phyloP scores from a whole-genome alignment of 2,888 invertebrate species.

The Keiferia lycopersicella region DNA sequence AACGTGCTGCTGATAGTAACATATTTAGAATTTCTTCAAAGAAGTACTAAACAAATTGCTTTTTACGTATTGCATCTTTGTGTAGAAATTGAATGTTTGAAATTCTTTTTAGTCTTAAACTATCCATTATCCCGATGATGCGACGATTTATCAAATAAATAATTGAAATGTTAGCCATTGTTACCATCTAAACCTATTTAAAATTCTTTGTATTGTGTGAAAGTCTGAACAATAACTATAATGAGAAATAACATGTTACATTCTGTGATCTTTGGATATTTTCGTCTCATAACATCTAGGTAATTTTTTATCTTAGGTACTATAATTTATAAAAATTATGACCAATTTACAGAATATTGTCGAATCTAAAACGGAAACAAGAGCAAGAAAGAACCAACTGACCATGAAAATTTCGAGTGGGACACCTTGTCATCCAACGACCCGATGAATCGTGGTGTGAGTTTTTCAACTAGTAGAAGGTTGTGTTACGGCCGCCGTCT shows the following conservation, averaged over 20 bases:
- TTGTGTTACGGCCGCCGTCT: too few relatives aligned
- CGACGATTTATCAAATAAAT: background rate
- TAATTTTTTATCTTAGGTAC: background rate
- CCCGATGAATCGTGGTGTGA: too few relatives aligned
- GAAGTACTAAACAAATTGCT: too few relatives aligned
- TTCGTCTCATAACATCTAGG: background rate
- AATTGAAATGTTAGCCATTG: background rate
- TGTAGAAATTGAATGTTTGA: background rate
- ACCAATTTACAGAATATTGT: too few relatives aligned
- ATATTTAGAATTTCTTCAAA: too few relatives aligned
- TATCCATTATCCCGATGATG: background rate
- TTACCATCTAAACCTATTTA: background rate
- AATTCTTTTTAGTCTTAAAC: background rate
- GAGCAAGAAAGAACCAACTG: too few relatives aligned
- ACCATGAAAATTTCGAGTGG: too few relatives aligned
- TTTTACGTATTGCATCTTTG: background rate
- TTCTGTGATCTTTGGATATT: background rate
- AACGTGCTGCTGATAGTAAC: too few relatives aligned
- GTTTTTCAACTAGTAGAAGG: too few relatives aligned
- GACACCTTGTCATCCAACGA: too few relatives aligned
- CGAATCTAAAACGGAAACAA: too few relatives aligned
- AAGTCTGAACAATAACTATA: conserved; percentile 3
- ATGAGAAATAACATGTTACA: background rate
- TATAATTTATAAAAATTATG: too few relatives aligned
- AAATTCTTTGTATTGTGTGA: background rate